These are phyloP conservation scores for Onthophagus sagittarius DNA, from an alignment of 2,888 invertebrate species.

Conservation along the genomic window DNA sequence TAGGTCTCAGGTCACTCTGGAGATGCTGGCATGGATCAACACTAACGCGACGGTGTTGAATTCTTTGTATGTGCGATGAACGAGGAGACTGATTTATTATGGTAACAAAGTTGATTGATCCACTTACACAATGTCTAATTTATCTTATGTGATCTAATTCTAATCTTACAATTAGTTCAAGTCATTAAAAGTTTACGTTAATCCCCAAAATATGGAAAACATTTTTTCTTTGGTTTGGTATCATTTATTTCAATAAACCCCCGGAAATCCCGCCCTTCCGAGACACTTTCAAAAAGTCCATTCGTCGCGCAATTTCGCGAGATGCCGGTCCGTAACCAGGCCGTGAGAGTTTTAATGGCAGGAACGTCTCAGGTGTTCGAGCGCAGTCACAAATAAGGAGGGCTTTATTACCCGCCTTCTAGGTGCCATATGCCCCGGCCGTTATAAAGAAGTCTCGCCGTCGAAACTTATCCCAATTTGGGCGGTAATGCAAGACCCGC, in stretches of 20 bases:
- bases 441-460: not conserved
- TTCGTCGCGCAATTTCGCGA: not conserved
- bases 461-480: not conserved
- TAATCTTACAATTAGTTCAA: too few species aligned
- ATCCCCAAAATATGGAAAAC: not conserved
- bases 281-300: not conserved
- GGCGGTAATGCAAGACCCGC: not conserved
- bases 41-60: too few species aligned
- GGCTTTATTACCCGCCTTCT: conserved; percentile 5
- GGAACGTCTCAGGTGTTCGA: conserved; percentile 11
- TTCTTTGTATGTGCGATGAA: too few species aligned
- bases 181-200: not conserved
- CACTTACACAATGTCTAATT: too few species aligned
- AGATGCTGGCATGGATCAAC: too few species aligned
- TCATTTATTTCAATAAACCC: not conserved
- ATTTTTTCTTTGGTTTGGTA: not conserved
- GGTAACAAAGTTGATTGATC: too few species aligned
- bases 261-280: not conserved
- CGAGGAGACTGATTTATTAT: too few species aligned
- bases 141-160: too few species aligned
- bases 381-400: conserved; percentile 11
- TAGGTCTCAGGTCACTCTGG: too few species aligned
- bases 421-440: conserved; percentile 8
- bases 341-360: conserved; percentile 9
- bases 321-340: not conserved